Evolutionary conservation across 2,888 invertebrate species (phyloP).

Genomic region (Fragum sueziense): DNA sequence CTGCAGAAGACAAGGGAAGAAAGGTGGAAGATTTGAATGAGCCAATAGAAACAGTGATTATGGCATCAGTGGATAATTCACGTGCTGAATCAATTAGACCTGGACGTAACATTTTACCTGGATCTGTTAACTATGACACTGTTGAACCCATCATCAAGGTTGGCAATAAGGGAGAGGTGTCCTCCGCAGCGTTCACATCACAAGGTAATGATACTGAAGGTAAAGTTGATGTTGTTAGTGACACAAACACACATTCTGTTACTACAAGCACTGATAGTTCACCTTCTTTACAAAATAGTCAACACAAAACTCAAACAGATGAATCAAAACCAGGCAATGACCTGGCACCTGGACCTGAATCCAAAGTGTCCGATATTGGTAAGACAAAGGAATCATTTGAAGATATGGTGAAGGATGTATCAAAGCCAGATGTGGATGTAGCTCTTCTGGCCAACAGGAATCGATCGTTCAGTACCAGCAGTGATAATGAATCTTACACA

Average conservation of each 20-base stretch:
- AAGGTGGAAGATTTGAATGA: slow-evolving; percentile 35
- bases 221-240: slow-evolving; percentile 55
- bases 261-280: slow-evolving; percentile 19
- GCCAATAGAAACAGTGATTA: slow-evolving; percentile 66
- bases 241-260: slow-evolving; percentile 28
- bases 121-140: slow-evolving; percentile 53
- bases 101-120: slow-evolving; percentile 50
- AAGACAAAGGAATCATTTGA: slow-evolving; percentile 18
- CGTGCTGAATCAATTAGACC: slow-evolving; percentile 30
- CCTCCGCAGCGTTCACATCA: slow-evolving; percentile 32
- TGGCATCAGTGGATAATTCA: slow-evolving; percentile 59
- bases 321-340: background rate
- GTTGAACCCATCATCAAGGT: slow-evolving; percentile 32
- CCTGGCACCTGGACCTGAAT: background rate
- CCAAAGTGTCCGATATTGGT: background rate
- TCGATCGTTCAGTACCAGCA: slow-evolving; percentile 53
- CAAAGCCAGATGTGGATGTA: slow-evolving; percentile 17
- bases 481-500: slow-evolving; percentile 51
- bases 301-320: background rate
- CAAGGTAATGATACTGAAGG: slow-evolving; percentile 36
- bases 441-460: slow-evolving; percentile 30
- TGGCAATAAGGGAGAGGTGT: slow-evolving; percentile 41
- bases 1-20: background rate
- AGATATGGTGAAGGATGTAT: slow-evolving; percentile 7
- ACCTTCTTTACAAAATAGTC: background rate